These are phyloP conservation scores for Lottia gigantea DNA, from an alignment of 2,888 invertebrate species.

Conservation along the genomic window DNA sequence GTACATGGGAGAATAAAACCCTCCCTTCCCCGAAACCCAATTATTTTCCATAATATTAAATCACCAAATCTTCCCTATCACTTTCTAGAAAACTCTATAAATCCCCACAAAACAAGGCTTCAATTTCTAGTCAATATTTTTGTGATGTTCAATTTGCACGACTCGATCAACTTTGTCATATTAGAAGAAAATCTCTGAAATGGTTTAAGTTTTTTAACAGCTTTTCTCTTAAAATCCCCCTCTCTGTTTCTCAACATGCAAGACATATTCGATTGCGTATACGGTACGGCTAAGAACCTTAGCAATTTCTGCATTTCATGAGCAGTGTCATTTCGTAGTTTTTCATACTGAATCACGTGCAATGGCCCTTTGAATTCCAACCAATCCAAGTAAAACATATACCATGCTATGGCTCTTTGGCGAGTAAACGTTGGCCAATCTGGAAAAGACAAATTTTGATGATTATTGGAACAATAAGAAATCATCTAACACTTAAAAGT, in stretches of 20 bases:
- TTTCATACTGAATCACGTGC: conserved; percentile 29
- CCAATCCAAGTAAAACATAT: conserved; percentile 35
- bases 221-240: conserved; percentile 27
- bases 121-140: neutral
- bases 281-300: conserved; percentile 28
- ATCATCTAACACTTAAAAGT: too few species aligned
- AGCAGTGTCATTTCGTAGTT: conserved; percentile 23
- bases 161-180: neutral
- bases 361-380: conserved; percentile 35
- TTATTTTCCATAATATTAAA: too few species aligned
- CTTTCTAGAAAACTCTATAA: too few species aligned
- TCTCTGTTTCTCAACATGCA: conserved; percentile 34
- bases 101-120: too few species aligned
- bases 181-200: neutral
- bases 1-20: too few species aligned
- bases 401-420: conserved; percentile 27
- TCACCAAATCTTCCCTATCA: too few species aligned
- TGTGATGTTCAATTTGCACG: neutral
- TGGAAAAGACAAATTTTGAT: conserved; percentile 20
- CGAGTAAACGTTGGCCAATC: conserved; percentile 34
- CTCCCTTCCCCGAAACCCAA: too few species aligned
- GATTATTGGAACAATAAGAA: too few species aligned
- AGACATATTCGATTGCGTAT: conserved; percentile 22
- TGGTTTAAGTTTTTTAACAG: neutral
- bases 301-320: conserved; percentile 26